Conservation (phyloP, 2,797 vertebrate species). For the Siniperca scherzeri region DNA sequence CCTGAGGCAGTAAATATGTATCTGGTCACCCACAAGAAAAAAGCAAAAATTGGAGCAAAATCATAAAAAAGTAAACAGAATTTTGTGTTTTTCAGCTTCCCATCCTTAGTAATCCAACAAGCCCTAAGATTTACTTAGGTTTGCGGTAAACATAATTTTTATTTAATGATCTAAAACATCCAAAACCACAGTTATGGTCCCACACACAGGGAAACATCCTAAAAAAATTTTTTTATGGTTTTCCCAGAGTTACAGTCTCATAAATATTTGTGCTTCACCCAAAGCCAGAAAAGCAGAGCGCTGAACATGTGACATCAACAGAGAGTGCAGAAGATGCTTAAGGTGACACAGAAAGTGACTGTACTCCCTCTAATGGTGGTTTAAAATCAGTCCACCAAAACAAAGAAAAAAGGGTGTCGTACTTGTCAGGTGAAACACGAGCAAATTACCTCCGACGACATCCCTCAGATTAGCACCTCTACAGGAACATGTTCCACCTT, state of each 20-base stretch:
- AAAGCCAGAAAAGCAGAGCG: background rate
- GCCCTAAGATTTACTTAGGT: background rate
- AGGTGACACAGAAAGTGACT: background rate
- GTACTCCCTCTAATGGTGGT: background rate
- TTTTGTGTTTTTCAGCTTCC: no score
- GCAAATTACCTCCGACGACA: constrained; percentile 7
- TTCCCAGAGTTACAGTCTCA: constrained; percentile 5
- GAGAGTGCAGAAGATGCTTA: background rate
- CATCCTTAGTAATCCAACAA: background rate
- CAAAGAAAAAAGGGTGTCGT: background rate
- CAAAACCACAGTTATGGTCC: background rate
- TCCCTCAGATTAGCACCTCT: constrained; percentile 23
- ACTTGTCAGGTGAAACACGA: background rate
- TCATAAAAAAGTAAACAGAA: background rate
- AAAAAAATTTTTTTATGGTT: background rate
- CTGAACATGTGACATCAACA: background rate
- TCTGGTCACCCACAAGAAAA: background rate
- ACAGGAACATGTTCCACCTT: constrained; percentile 49
- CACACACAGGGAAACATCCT: background rate
- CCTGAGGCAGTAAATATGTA: background rate
- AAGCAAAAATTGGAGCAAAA: background rate
- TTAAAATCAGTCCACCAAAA: constrained; percentile 1
- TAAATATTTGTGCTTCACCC: background rate
- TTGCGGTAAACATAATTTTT: background rate
- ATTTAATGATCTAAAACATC: constrained; percentile 11